Evolutionary conservation across 2,797 vertebrate genomes (phyloP).

Genomic region (Trematocara caparti): DNA sequence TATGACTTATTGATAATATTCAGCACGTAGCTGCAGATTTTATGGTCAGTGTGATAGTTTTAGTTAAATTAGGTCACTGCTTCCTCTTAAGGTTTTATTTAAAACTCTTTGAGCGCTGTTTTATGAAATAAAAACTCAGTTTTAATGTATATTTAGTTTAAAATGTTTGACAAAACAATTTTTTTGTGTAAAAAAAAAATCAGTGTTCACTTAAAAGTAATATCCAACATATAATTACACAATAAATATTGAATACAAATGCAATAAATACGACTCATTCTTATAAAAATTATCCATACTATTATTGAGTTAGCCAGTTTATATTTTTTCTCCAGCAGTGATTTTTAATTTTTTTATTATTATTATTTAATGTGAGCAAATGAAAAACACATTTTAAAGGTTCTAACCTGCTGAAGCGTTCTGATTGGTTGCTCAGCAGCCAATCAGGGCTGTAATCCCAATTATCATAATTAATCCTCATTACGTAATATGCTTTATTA

Average conservation of each 20-base stretch:
- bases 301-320: background rate
- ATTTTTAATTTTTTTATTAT: rapidly evolving
- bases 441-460: background rate
- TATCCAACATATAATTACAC: background rate
- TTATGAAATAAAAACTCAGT: background rate
- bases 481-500: background rate
- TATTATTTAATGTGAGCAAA: background rate
- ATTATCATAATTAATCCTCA: background rate
- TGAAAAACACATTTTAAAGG: background rate
- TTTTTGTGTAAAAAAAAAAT: background rate
- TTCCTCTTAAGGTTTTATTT: background rate
- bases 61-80: background rate
- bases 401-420: background rate
- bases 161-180: rapidly evolving
- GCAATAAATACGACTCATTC: background rate
- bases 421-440: background rate
- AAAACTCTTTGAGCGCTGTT: rapidly evolving
- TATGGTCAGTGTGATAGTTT: background rate
- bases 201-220: background rate
- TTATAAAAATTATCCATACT: background rate
- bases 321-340: background rate
- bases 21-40: background rate
- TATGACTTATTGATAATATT: background rate
- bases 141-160: background rate
- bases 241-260: background rate